A percentile compares a stretch with the other conserved stretches of the same genome.
These are phyloP conservation scores for Hyperopisus bebe DNA, from an alignment of 2,113 vertebrate species.

Conservation along the genomic window DNA sequence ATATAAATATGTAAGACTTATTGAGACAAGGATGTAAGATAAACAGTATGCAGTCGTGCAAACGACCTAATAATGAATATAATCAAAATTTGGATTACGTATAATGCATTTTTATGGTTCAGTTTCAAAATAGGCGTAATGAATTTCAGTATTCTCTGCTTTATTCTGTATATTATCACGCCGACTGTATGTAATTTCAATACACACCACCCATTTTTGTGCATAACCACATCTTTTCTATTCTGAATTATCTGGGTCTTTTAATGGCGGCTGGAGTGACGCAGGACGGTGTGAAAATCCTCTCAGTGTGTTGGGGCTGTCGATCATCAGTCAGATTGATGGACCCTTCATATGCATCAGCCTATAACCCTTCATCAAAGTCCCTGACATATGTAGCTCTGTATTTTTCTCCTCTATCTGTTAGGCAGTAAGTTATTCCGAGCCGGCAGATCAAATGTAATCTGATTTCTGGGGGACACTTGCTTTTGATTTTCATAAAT, in stretches of 20 bases:
- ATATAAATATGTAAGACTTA: neutral
- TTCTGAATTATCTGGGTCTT: neutral
- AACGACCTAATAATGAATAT: neutral
- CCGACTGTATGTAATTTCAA: neutral
- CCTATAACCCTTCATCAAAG: neutral
- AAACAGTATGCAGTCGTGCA: neutral
- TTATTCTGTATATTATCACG: neutral
- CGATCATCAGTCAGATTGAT: neutral
- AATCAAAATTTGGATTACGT: neutral
- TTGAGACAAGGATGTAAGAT: neutral
- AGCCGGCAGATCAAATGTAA: neutral
- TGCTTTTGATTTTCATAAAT: constrained; percentile 1
- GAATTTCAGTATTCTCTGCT: neutral
- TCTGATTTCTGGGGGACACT: neutral
- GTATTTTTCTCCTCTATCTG: neutral
- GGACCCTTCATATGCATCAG: neutral
- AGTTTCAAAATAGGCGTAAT: neutral
- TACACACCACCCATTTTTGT: neutral
- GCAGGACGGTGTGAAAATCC: neutral
- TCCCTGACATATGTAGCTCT: neutral
- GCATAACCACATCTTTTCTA: neutral
- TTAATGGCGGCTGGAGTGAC: neutral
- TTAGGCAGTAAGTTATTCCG: neutral
- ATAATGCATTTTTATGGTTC: neutral
- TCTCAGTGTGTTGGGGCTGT: neutral